These are phyloP conservation scores for Emydoidea blandingii DNA, from an alignment of 2,797 vertebrate species.

Conservation along the genomic window DNA sequence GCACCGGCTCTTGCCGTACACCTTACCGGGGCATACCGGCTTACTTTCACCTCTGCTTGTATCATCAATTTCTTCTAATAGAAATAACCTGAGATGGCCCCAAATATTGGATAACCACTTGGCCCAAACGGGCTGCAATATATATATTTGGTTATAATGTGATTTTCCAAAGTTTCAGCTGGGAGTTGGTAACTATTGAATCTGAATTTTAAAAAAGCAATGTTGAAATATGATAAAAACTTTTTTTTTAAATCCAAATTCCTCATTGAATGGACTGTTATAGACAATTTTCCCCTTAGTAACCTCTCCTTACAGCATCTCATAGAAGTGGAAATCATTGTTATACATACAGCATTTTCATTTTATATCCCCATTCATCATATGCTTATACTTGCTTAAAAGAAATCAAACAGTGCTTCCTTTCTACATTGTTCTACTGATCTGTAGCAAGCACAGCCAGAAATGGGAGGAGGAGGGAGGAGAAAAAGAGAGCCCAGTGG, in stretches of 20 bases:
- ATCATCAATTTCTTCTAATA: not conserved
- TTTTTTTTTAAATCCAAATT: not conserved
- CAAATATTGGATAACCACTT: not conserved
- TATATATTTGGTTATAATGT: not conserved
- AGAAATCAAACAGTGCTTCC: conserved; percentile 23
- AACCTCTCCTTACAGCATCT: not conserved
- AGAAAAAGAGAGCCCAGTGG: not conserved
- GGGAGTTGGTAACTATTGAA: not conserved
- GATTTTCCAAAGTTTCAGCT: not conserved
- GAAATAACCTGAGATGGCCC: not conserved
- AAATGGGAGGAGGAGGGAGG: not conserved
- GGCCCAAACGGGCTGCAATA: not conserved
- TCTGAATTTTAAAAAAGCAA: conserved; percentile 23
- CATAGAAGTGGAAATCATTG: not conserved
- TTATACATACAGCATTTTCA: conserved; percentile 12
- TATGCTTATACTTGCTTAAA: conserved; percentile 31
- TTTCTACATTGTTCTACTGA: conserved; percentile 35
- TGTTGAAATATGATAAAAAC: not conserved
- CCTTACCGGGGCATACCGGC: too few species aligned
- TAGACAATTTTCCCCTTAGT: not conserved
- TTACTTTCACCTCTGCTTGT: not conserved
- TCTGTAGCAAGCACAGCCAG: conserved; percentile 4
- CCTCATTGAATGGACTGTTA: not conserved
- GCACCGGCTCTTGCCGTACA: too few species aligned
- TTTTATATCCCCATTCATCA: not conserved